These are phyloP conservation scores for Apis mellifera DNA, from an alignment of 1,140 invertebrate genomes.

Conservation along the genomic window Amel_HAv3.1 CM009935.2:6403501-6404000, in stretches of 20 bases:
- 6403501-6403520: too few species aligned
- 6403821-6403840: conserved; percentile 51
- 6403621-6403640: conserved; percentile 2
- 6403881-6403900: conserved; percentile 21
- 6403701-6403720: neutral
- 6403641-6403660: conserved; percentile 59
- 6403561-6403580: neutral
- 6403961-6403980: neutral
- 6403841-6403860: conserved; percentile 50
- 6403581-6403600: neutral
- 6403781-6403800: conserved; percentile 50
- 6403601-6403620: neutral
- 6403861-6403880: conserved; percentile 40
- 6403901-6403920: neutral
- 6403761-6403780: conserved; percentile 38
- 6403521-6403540: conserved; percentile 13
- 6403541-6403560: neutral
- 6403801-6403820: conserved; percentile 58
- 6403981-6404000: neutral
- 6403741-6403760: conserved; percentile 26
- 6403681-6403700: conserved; percentile 54
- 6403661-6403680: conserved; percentile 64
- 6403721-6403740: neutral
- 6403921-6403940: neutral
- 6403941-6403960: neutral